These are phyloP conservation scores for Sylvia borin DNA, from an alignment of 2,797 vertebrate species.

Conservation along the genomic window DNA sequence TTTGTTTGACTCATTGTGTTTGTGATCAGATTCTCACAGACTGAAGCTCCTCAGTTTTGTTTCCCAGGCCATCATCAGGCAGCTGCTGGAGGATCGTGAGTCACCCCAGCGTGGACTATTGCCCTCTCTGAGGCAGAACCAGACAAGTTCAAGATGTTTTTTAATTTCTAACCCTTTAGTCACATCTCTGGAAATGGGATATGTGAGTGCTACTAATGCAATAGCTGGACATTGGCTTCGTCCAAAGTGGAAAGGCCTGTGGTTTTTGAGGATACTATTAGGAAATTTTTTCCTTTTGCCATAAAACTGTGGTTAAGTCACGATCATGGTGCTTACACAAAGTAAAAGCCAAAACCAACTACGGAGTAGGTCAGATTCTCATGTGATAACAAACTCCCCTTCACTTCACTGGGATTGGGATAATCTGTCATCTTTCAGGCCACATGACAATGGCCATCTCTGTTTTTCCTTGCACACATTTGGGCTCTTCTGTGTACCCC, in stretches of 20 bases:
- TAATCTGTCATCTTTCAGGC: not conserved
- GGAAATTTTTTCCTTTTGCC: not conserved
- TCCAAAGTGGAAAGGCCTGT: not conserved
- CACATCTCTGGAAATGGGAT: not conserved
- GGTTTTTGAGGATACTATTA: not conserved
- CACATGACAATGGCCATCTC: not conserved
- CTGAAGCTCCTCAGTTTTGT: not conserved
- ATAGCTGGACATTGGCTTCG: not conserved
- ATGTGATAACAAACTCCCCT: not conserved
- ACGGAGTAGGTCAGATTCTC: not conserved
- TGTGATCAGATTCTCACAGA: not conserved
- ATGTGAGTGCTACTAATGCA: not conserved
- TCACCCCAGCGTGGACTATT: constrained; percentile 10
- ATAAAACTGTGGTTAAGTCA: not conserved
- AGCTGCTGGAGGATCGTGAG: not conserved
- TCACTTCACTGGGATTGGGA: not conserved
- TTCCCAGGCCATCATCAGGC: not conserved
- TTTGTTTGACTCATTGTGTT: not conserved
- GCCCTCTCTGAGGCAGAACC: constrained; percentile 30
- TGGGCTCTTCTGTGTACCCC: not conserved
- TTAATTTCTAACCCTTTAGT: constrained; percentile 40
- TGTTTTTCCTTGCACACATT: not conserved
- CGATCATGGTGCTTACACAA: not conserved
- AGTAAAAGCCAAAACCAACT: not conserved
- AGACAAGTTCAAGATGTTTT: constrained; percentile 53